Evolutionary conservation across 2,888 invertebrate species (phyloP).

Genomic region (Dynastes grantii): DNA sequence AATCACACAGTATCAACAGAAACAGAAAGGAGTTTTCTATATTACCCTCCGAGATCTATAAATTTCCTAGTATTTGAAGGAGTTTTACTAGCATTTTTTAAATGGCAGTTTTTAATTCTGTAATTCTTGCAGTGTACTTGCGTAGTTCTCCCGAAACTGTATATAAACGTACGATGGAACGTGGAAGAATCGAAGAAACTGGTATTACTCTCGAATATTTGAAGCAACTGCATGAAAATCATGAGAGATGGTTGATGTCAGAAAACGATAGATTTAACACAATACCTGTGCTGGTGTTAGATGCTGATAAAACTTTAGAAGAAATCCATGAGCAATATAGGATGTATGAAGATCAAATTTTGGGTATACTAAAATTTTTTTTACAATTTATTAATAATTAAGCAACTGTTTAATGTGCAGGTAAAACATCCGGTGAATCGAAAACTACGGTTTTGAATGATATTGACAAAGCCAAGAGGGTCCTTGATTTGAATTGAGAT

Average conservation of each 20-base stretch:
- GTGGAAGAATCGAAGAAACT: constrained; percentile 88
- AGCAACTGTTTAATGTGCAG: not conserved
- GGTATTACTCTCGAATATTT: constrained; percentile 87
- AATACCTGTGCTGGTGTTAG: constrained; percentile 76
- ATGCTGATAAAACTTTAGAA: constrained; percentile 79
- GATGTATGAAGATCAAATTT: constrained; percentile 74
- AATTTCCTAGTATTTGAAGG: too few relatives aligned
- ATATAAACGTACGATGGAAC: constrained; percentile 80
- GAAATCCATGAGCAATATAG: constrained; percentile 79
- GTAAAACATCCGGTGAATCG: not conserved
- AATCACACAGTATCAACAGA: not conserved
- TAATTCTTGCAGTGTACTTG: constrained; percentile 75
- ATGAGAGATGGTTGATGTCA: constrained; percentile 80
- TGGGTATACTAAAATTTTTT: constrained; percentile 60
- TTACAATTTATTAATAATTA: not conserved
- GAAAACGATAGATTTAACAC: constrained; percentile 65
- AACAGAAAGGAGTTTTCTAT: not conserved
- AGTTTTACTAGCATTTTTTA: too few relatives aligned
- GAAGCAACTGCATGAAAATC: constrained; percentile 83
- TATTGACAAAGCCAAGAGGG: not conserved
- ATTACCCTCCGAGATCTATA: too few relatives aligned
- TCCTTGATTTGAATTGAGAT: constrained; percentile 7
- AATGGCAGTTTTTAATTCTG: too few relatives aligned
- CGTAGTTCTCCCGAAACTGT: constrained; percentile 79
- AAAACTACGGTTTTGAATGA: not conserved